Conservation (phyloP, 2,797 vertebrate species). For the Pseudocheirus occidentalis region DNA sequence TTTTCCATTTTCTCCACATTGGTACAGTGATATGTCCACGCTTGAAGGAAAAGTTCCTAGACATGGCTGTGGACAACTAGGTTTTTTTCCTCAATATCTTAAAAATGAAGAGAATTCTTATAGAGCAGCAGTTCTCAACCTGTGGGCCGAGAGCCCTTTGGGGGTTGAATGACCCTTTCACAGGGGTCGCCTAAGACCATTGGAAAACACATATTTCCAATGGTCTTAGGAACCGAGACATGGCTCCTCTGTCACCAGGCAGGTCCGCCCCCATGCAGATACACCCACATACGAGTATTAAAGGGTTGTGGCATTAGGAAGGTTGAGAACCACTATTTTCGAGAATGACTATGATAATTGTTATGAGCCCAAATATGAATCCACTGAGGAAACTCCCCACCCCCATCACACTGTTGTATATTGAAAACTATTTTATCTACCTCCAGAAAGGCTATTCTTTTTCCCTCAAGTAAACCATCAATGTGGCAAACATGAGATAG, state of each 20-base stretch:
- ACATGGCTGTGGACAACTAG: conserved; percentile 86
- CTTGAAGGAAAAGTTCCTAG: conserved; percentile 90
- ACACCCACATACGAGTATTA: too few species aligned
- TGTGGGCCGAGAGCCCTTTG: too few species aligned
- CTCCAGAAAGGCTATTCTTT: conserved; percentile 88
- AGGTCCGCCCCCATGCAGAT: too few species aligned
- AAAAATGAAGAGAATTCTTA: conserved; percentile 83
- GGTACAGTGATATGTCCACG: conserved; percentile 92
- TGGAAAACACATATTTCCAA: too few species aligned
- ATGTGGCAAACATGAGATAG: conserved; percentile 84
- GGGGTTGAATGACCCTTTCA: too few species aligned
- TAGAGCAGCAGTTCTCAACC: too few species aligned
- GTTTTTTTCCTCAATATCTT: conserved; percentile 85
- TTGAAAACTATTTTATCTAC: conserved; percentile 84
- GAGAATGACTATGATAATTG: conserved; percentile 31
- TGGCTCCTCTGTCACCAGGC: too few species aligned
- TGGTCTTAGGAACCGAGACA: too few species aligned
- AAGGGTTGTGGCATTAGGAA: too few species aligned
- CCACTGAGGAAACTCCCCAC: conserved; percentile 64
- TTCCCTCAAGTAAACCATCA: conserved; percentile 86
- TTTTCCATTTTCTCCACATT: conserved; percentile 84
- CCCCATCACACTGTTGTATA: conserved; percentile 68
- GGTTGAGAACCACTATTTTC: too few species aligned
- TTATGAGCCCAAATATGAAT: conserved; percentile 49
- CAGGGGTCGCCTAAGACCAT: too few species aligned